Conservation (phyloP, 2,797 vertebrate species). For the Pipistrellus pygmaeus region DNA sequence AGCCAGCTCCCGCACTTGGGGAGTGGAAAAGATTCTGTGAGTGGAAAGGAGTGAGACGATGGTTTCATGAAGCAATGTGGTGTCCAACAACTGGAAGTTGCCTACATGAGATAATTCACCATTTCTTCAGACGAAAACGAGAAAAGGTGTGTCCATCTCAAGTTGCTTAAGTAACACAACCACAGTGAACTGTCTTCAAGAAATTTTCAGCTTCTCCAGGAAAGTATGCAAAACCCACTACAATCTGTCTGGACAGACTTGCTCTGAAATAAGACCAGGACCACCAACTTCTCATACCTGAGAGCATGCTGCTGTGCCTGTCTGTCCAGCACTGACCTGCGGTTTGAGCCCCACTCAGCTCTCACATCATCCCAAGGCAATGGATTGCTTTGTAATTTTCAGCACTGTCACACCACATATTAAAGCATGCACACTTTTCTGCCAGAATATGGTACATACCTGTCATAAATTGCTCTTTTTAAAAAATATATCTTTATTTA, state of each 20-base stretch:
- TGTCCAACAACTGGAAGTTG: background rate
- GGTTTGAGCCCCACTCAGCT: background rate
- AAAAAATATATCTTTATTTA: too few species aligned
- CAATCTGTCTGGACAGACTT: conserved; percentile 10
- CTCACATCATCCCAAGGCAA: background rate
- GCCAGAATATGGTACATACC: conserved; percentile 80
- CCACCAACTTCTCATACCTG: conserved; percentile 14
- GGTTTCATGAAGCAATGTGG: background rate
- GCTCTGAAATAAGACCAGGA: conserved; percentile 22
- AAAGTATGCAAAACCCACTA: background rate
- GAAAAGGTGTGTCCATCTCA: conserved; percentile 33
- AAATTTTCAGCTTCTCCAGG: conserved; percentile 16
- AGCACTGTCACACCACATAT: conserved; percentile 56
- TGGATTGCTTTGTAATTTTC: conserved; percentile 63
- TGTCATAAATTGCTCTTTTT: conserved; percentile 71
- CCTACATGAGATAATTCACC: background rate
- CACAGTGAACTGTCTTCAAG: background rate
- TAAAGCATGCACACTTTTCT: conserved; percentile 70
- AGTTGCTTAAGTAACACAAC: background rate
- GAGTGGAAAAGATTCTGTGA: background rate
- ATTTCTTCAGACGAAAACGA: conserved; percentile 37
- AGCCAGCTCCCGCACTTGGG: background rate
- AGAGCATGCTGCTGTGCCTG: background rate
- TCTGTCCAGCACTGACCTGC: background rate
- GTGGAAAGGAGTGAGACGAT: background rate